Evolutionary conservation across 1,140 invertebrate species (phyloP).

Genomic region (Drosophila obscura): DNA sequence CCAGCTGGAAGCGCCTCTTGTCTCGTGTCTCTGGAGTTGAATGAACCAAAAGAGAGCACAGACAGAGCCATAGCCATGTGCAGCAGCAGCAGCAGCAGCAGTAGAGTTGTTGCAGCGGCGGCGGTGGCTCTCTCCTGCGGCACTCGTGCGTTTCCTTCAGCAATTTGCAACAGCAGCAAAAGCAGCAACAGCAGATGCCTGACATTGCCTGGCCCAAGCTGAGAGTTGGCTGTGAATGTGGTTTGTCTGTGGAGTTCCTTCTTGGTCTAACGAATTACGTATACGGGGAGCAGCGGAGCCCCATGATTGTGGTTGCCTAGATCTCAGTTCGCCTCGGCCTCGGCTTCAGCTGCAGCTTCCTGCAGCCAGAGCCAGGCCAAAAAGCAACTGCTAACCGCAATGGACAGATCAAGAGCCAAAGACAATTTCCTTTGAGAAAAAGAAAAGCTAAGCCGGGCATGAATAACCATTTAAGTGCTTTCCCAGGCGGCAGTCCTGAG

Average conservation of each 20-base stretch:
- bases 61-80: slow-evolving; percentile 27
- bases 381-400: slow-evolving; percentile 48
- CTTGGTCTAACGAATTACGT: slow-evolving; percentile 75
- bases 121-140: slow-evolving; percentile 57
- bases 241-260: slow-evolving; percentile 63
- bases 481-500: slow-evolving; percentile 75
- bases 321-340: slow-evolving; percentile 40
- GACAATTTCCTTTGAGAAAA: slow-evolving; percentile 71
- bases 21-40: slow-evolving; percentile 64
- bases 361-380: slow-evolving; percentile 43
- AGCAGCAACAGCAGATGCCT: slow-evolving; percentile 48
- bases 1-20: slow-evolving; percentile 47
- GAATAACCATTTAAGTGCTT: slow-evolving; percentile 80
- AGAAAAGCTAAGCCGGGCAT: slow-evolving; percentile 65
- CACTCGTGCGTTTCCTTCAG: slow-evolving; percentile 81
- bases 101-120: not conserved
- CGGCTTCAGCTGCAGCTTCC: slow-evolving; percentile 52
- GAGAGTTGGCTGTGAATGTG: slow-evolving; percentile 35
- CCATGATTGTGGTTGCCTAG: slow-evolving; percentile 58
- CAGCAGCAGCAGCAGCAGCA: not conserved
- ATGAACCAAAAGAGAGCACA: slow-evolving; percentile 73
- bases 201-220: slow-evolving; percentile 53
- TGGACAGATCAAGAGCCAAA: slow-evolving; percentile 39
- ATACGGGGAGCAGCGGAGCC: slow-evolving; percentile 51
- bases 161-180: slow-evolving; percentile 67